Conservation (phyloP, 2,113 vertebrate species). For the Pogonocichla stellata region DNA sequence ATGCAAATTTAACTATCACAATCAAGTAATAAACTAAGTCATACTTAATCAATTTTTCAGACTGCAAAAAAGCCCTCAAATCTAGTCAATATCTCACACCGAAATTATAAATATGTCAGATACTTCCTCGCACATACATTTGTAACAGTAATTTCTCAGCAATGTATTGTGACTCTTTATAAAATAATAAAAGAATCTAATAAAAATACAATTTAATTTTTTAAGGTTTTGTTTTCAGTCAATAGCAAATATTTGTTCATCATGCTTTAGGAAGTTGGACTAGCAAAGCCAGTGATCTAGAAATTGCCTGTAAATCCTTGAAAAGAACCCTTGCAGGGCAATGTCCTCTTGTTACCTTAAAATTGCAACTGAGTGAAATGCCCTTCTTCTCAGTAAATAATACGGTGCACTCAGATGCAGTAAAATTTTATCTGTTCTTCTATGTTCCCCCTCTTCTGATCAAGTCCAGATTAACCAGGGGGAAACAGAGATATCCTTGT, state of each 20-base stretch:
- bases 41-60: not conserved
- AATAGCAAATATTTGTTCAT: not conserved
- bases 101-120: not conserved
- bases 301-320: not conserved
- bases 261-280: not conserved
- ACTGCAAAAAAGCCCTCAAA: not conserved
- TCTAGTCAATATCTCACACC: not conserved
- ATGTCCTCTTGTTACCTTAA: not conserved
- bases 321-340: not conserved
- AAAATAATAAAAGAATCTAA: not conserved
- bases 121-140: not conserved
- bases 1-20: not conserved
- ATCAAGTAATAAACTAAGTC: not conserved
- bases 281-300: not conserved
- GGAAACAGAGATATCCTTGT: not conserved
- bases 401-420: not conserved
- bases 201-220: not conserved
- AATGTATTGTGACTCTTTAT: not conserved
- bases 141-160: not conserved
- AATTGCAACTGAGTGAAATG: not conserved
- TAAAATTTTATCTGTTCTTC: accelerated
- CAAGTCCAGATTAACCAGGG: not conserved
- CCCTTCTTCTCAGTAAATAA: not conserved
- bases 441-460: accelerated
- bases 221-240: not conserved